Percentiles rank a stretch among this genome's conserved stretches.
phyloP scores from a whole-genome alignment of 53 echinoderm and acorn worm species.

The Temnopleurus reevesii region DNA sequence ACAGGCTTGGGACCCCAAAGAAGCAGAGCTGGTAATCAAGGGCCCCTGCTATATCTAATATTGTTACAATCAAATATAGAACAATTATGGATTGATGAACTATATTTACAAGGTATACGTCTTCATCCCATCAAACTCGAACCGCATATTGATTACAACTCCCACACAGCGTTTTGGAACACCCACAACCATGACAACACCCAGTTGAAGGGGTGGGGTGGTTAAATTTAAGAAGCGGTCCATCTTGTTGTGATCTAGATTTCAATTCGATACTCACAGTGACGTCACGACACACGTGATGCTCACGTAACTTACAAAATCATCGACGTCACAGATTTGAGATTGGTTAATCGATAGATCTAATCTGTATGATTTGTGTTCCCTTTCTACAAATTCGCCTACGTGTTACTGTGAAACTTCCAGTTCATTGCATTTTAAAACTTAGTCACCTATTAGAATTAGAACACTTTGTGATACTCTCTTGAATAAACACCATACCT shows the following conservation, averaged over 20 bases:
- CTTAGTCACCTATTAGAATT: background rate
- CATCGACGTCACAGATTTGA: background rate
- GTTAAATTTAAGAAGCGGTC: background rate
- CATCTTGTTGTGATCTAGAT: background rate
- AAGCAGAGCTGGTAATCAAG: no score
- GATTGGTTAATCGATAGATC: conserved; percentile 11
- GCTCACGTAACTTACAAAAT: background rate
- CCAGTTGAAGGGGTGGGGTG: no score
- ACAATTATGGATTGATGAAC: no score
- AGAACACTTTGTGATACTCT: background rate
- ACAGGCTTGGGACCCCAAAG: no score
- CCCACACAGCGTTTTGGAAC: no score
- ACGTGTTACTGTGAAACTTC: background rate
- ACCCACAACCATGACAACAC: no score
- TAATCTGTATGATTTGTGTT: background rate
- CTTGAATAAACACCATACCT: no score
- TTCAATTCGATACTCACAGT: background rate
- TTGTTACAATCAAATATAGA: no score
- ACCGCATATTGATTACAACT: no score
- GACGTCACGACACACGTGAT: conserved; percentile 31
- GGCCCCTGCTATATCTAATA: no score
- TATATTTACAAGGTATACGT: no score
- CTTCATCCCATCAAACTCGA: no score
- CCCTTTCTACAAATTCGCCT: background rate
- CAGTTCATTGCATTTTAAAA: background rate